A percentile compares a stretch with the other conserved stretches of the same genome.
Conservation (phyloP, 2,888 invertebrate species). For the Polydrusus pterygomalis region DNA sequence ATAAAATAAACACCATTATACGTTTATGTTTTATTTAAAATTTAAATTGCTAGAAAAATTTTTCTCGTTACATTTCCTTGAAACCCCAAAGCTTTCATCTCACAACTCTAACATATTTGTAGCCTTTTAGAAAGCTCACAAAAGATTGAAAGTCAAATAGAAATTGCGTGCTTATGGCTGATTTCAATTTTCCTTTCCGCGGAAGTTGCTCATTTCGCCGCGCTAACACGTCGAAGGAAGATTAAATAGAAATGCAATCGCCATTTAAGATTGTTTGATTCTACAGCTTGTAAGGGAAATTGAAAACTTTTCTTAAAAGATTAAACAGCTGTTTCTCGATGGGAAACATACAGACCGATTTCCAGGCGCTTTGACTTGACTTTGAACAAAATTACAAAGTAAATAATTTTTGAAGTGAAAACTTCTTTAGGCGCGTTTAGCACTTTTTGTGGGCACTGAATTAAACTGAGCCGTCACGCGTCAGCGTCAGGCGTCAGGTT, state of each 20-base stretch:
- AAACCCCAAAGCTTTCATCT: constrained; percentile 7
- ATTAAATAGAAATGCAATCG: constrained; percentile 48
- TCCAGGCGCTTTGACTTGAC: too few species aligned
- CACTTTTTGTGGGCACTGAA: too few species aligned
- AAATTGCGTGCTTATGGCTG: constrained; percentile 43
- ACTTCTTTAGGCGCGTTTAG: too few species aligned
- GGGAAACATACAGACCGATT: too few species aligned
- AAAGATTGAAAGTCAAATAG: constrained; percentile 31
- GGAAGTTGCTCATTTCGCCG: constrained; percentile 48
- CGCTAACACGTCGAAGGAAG: constrained; percentile 44
- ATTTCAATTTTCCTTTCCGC: constrained; percentile 48
- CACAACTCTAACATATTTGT: constrained; percentile 29
- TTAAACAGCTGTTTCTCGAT: too few species aligned
- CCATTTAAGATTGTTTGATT: constrained; percentile 49
- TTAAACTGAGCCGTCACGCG: too few species aligned
- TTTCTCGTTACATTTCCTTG: not conserved
- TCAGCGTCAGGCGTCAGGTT: too few species aligned
- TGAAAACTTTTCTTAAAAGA: constrained; percentile 33
- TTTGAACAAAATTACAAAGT: too few species aligned
- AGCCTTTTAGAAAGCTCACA: constrained; percentile 18
- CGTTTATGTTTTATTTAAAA: not conserved
- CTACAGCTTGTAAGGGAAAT: constrained; percentile 39
- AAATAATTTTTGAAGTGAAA: too few species aligned
- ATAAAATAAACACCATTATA: not conserved
- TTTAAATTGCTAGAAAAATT: not conserved